Evolutionary conservation across 1,140 invertebrate genomes (phyloP).

Genomic region (Apis laboriosa): DNA sequence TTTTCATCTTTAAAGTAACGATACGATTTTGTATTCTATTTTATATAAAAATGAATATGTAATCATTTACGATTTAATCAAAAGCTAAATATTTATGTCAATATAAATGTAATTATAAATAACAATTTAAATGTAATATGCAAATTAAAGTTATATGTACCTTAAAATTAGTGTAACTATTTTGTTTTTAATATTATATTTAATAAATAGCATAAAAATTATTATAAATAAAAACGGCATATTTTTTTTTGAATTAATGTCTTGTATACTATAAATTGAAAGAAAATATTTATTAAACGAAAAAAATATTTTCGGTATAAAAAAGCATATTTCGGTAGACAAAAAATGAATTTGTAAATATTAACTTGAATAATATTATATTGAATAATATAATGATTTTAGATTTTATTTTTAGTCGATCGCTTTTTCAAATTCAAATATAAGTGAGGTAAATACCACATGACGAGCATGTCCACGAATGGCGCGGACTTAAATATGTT

Average conservation of each 20-base stretch:
- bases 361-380: constrained; percentile 6
- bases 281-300: neutral
- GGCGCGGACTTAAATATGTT: constrained; percentile 29
- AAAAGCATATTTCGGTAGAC: neutral
- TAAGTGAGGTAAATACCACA: constrained; percentile 8
- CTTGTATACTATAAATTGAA: neutral
- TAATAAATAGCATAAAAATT: neutral
- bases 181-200: constrained; percentile 5
- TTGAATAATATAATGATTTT: neutral
- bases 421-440: constrained; percentile 31
- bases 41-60: constrained; percentile 7
- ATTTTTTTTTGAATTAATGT: neutral
- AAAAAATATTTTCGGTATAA: neutral
- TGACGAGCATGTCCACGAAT: constrained; percentile 16
- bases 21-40: too few species aligned
- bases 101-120: constrained; percentile 2
- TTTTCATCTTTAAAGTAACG: neutral
- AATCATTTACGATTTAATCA: neutral
- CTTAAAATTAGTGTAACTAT: constrained; percentile 9
- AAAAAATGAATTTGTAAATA: neutral
- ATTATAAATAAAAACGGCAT: neutral
- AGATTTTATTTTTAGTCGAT: neutral
- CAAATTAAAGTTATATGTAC: neutral
- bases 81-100: neutral
- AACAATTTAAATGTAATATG: neutral